phyloP scores from a whole-genome alignment of 2,113 vertebrate genomes.

The Chionodraco myersi region DNA sequence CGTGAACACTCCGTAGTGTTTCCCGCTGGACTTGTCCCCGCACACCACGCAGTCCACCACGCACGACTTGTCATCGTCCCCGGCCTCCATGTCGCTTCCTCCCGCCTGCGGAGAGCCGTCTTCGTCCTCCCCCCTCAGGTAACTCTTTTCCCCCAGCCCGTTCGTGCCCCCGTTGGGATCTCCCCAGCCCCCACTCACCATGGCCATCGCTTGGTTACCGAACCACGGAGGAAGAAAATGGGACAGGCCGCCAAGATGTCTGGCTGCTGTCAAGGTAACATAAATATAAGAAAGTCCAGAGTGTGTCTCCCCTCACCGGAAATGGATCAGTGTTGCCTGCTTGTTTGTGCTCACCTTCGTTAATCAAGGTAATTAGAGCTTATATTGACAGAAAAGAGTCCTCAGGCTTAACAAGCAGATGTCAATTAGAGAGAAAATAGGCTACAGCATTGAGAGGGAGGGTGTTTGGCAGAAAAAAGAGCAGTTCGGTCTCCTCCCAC shows the following conservation, averaged over 20 bases:
- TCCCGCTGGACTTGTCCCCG: constrained; percentile 93
- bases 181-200: constrained; percentile 94
- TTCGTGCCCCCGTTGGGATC: constrained; percentile 90
- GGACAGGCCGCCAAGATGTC: constrained; percentile 61
- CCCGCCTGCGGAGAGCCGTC: constrained; percentile 91
- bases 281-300: constrained; percentile 33
- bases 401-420: constrained; percentile 27
- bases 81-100: constrained; percentile 91
- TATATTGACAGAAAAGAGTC: not conserved
- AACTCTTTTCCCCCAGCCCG: constrained; percentile 86
- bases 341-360: constrained; percentile 1
- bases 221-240: constrained; percentile 63
- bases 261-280: constrained; percentile 72
- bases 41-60: constrained; percentile 94
- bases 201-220: constrained; percentile 89
- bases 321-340: not conserved
- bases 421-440: constrained; percentile 4
- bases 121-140: constrained; percentile 88
- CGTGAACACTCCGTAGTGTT: constrained; percentile 95
- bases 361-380: constrained; percentile 2
- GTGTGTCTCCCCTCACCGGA: constrained; percentile 8
- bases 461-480: constrained; percentile 45
- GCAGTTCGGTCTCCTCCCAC: constrained; percentile 69
- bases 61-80: constrained; percentile 89
- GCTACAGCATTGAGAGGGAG: constrained; percentile 14